Evolutionary conservation across 2,888 invertebrate species (phyloP), one percentile per base, ranked within the genome.

Genomic region (Amphipyra berbera): DNA sequence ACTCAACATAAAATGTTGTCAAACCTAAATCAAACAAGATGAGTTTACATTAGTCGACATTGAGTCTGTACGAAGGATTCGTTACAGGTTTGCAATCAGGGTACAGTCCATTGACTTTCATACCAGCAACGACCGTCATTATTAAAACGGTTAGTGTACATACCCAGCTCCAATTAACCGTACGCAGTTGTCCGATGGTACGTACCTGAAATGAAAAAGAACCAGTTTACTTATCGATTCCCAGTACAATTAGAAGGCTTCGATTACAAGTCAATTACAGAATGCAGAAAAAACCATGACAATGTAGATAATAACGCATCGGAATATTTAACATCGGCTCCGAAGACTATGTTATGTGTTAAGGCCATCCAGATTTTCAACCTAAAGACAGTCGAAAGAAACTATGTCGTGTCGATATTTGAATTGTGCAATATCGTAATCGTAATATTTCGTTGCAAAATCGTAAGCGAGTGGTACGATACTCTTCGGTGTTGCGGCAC

Each of bases 131-230:
- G 69, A 64, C 55, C 35, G 53, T 58, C 76, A 73, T 76, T 78
- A 78, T 76, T 76, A 76, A 76, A 79, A 81, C 81, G 67, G 78
- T 81, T 71, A 73, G 67, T 55, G 61, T 76, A 79, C 81, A 78
- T 81, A 79, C 79, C 81, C 70, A 35, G 66, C 60, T 78, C 63
- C 73, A 79, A 81, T 81, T 79, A 81, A 81, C 68, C 64, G 68
- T 70, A 68, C 60, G 64, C 67, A 74, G 73, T 75, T 71, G 65
- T 67, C 61, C 62, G 73, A 70, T 71, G 78, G 69, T 71, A 86
- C 87, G 66, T 89, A 89, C 89, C 88, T 88, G 87, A 78, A 89
- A 87, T 70, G 76, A 87, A 83, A 84, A 83, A 82, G 60, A 84
- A 81, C 77, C 65, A 73, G 81, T 83, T 85, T 78, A 84, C 52